Conservation (phyloP, 2,113 vertebrate genomes). For the Campylomormyrus tamandua region DNA sequence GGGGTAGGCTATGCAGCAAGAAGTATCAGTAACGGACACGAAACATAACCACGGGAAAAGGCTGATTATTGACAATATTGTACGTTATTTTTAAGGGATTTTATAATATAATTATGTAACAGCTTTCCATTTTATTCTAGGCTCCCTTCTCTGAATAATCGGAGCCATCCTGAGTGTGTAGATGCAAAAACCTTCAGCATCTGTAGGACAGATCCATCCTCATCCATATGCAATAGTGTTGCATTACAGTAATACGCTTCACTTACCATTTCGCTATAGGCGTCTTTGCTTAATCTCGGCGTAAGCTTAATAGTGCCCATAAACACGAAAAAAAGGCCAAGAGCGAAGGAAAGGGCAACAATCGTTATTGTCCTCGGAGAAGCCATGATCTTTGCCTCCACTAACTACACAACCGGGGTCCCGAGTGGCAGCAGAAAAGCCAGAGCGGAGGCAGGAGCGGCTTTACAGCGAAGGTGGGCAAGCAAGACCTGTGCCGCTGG, state of each 20-base stretch:
- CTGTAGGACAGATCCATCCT: background rate
- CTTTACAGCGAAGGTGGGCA: conserved; percentile 24
- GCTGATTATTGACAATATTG: background rate
- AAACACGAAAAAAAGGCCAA: conserved; percentile 93
- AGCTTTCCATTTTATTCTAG: background rate
- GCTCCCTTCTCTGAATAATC: background rate
- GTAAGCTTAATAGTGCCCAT: conserved; percentile 98
- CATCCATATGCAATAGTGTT: background rate
- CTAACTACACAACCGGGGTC: conserved; percentile 9
- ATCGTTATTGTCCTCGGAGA: conserved; percentile 88
- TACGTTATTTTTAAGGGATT: background rate
- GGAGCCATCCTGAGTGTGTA: background rate
- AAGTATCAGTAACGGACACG: background rate
- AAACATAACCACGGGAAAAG: background rate
- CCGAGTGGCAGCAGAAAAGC: conserved; percentile 7
- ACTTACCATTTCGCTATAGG: conserved; percentile 96
- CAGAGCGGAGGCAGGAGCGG: conserved; percentile 30
- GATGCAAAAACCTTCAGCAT: background rate
- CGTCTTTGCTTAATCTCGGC: conserved; percentile 89
- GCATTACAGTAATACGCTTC: background rate
- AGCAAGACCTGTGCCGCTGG: conserved; percentile 39
- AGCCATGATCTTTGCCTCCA: conserved; percentile 63
- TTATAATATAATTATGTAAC: background rate
- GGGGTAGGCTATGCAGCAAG: background rate
- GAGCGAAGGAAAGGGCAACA: conserved; percentile 82